phyloP scores from a whole-genome alignment of 2,888 invertebrate species.

The Pristionchus maxplancki region DNA sequence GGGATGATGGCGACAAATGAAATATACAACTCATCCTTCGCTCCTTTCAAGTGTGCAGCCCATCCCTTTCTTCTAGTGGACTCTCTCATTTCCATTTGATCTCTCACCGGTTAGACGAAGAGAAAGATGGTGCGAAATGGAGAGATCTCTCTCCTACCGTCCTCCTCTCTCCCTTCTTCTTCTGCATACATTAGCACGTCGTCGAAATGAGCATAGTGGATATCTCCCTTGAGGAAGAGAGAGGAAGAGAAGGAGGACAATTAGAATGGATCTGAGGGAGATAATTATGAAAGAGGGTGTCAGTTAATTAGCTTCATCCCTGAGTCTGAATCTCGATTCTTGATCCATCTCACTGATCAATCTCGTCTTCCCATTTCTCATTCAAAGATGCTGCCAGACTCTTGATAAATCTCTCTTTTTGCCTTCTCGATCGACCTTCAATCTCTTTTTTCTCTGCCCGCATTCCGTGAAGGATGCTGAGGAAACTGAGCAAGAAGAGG shows the following conservation, averaged over 20 bases:
- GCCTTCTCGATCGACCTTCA: conserved; percentile 24
- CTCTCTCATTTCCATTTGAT: neutral
- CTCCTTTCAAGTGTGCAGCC: neutral
- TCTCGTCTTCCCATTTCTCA: conserved; percentile 18
- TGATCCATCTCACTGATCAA: neutral
- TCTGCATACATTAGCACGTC: conserved; percentile 45
- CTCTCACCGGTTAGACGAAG: neutral
- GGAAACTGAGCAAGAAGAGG: neutral
- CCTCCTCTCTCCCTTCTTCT: conserved; percentile 22
- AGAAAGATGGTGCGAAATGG: neutral
- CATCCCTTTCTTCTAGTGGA: neutral
- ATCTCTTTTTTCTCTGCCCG: neutral
- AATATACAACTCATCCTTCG: conserved; percentile 27
- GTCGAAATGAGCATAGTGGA: conserved; percentile 42
- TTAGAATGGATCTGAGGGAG: neutral
- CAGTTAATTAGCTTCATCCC: neutral
- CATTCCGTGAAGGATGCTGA: conserved; percentile 41
- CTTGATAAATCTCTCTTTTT: conserved; percentile 33
- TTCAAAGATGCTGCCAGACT: neutral
- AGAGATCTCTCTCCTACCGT: neutral
- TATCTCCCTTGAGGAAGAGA: conserved; percentile 31
- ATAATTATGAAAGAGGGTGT: conserved; percentile 12
- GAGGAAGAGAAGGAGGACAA: neutral
- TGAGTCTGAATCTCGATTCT: neutral
- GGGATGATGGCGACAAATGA: conserved; percentile 26